A percentile compares a stretch with the other conserved stretches of the same genome.
Evolutionary conservation across 2,888 invertebrate species (phyloP).

Genomic region (Oligia strigilis): DNA sequence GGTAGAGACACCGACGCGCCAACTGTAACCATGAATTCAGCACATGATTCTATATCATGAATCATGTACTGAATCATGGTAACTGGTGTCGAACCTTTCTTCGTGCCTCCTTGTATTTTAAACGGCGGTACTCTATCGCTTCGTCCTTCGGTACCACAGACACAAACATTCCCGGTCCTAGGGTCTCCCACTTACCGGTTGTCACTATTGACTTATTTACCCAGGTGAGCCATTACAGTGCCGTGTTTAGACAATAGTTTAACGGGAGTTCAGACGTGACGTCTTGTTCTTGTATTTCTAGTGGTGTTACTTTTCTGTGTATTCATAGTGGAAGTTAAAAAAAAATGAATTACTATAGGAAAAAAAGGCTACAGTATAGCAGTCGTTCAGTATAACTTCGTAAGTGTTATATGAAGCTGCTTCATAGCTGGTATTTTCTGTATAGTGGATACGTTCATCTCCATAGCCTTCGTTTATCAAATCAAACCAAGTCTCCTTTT

Average conservation of each 20-base stretch:
- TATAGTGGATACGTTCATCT: neutral
- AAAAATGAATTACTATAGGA: too few species aligned
- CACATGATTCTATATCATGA: too few species aligned
- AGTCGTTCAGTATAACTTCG: neutral
- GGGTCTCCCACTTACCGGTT: slow-evolving; percentile 17
- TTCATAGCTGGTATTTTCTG: neutral
- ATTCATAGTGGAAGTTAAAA: neutral
- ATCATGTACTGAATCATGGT: too few species aligned
- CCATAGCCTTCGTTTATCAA: neutral
- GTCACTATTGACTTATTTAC: slow-evolving; percentile 63
- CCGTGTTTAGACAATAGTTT: slow-evolving; percentile 69
- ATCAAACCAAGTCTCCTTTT: neutral
- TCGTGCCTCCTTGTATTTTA: neutral
- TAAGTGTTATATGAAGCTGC: neutral
- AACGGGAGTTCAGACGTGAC: slow-evolving; percentile 72
- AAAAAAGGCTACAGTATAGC: neutral
- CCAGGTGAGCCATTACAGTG: slow-evolving; percentile 70
- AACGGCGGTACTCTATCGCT: neutral
- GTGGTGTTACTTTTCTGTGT: neutral
- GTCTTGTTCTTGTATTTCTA: slow-evolving; percentile 32
- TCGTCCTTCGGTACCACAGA: slow-evolving; percentile 11
- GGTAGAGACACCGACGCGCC: too few species aligned
- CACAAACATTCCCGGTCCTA: slow-evolving; percentile 21
- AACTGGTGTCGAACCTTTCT: too few species aligned
- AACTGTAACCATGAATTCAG: too few species aligned